Conservation (phyloP, 2,113 vertebrate species). For the Galeopterus variegatus region DNA sequence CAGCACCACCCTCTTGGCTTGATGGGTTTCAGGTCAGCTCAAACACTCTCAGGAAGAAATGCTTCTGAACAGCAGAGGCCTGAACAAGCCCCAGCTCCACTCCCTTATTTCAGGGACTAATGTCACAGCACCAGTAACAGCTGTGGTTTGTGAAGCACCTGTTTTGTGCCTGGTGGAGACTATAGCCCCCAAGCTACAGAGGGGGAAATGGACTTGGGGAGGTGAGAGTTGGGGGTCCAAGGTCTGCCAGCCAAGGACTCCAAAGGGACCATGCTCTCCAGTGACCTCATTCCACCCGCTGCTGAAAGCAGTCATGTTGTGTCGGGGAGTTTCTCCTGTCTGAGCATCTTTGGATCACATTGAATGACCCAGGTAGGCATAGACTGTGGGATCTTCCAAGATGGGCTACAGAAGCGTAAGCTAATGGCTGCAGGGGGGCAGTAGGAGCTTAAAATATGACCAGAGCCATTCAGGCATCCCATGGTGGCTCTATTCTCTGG, state of each 20-base stretch:
- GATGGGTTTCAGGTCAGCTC: neutral
- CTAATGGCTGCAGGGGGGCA: neutral
- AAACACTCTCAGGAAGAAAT: neutral
- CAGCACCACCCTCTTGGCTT: neutral
- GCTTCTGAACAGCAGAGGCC: neutral
- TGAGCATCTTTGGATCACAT: neutral
- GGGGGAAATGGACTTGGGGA: neutral
- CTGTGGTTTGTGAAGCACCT: neutral
- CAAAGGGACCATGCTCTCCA: neutral
- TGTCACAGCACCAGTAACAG: neutral
- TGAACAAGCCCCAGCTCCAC: neutral
- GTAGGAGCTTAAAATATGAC: neutral
- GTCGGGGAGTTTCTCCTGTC: neutral
- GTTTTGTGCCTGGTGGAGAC: rapidly evolving
- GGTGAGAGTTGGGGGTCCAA: neutral
- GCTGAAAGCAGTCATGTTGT: rapidly evolving
- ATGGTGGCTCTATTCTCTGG: neutral
- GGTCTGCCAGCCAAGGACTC: neutral
- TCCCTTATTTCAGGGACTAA: neutral
- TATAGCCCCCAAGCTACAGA: neutral
- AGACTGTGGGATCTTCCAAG: too few relatives aligned
- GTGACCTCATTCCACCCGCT: too few relatives aligned
- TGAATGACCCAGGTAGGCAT: neutral
- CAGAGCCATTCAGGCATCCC: neutral
- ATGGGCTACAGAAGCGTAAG: neutral